Evolutionary conservation across 1,140 invertebrate genomes (phyloP).

Genomic region (Drosophila littoralis): DNA sequence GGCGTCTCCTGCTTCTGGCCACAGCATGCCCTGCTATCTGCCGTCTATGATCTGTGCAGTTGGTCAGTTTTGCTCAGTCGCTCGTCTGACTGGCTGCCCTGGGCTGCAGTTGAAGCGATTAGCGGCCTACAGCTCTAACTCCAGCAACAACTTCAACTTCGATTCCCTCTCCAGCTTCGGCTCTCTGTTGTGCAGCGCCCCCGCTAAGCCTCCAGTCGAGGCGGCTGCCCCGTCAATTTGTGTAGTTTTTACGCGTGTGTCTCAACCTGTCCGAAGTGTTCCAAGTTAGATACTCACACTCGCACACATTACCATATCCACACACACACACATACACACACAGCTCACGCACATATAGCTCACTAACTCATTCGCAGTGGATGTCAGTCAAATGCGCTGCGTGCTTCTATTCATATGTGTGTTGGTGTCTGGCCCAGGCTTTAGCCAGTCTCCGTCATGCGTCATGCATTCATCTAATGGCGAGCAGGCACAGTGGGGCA

Average conservation of each 20-base stretch:
- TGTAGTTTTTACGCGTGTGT: slow-evolving; percentile 81
- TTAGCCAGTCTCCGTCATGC: slow-evolving; percentile 62
- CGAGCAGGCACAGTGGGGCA: slow-evolving; percentile 54
- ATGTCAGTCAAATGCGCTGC: slow-evolving; percentile 50
- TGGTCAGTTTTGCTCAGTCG: slow-evolving; percentile 65
- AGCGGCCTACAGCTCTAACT: slow-evolving; percentile 54
- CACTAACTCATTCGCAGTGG: slow-evolving; percentile 41
- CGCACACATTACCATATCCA: slow-evolving; percentile 59
- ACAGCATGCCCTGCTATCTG: slow-evolving; percentile 63
- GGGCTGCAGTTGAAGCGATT: slow-evolving; percentile 71
- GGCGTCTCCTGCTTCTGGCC: slow-evolving; percentile 6
- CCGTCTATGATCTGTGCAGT: slow-evolving; percentile 83
- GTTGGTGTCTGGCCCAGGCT: slow-evolving; percentile 53
- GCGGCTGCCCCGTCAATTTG: slow-evolving; percentile 61
- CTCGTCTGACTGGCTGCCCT: slow-evolving; percentile 44
- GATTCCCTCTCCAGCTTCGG: background rate
- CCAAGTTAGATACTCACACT: slow-evolving; percentile 68
- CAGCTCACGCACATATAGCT: slow-evolving; percentile 3
- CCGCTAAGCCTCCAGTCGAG: slow-evolving; percentile 40
- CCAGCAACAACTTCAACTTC: background rate
- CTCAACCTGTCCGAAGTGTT: slow-evolving; percentile 75
- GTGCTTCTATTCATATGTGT: slow-evolving; percentile 31
- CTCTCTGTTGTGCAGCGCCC: slow-evolving; percentile 28
- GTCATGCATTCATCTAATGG: slow-evolving; percentile 75
- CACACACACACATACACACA: slow-evolving; percentile 20